Evolutionary conservation across 2,888 invertebrate genomes (phyloP).

Genomic region (Nomada ruficornis): DNA sequence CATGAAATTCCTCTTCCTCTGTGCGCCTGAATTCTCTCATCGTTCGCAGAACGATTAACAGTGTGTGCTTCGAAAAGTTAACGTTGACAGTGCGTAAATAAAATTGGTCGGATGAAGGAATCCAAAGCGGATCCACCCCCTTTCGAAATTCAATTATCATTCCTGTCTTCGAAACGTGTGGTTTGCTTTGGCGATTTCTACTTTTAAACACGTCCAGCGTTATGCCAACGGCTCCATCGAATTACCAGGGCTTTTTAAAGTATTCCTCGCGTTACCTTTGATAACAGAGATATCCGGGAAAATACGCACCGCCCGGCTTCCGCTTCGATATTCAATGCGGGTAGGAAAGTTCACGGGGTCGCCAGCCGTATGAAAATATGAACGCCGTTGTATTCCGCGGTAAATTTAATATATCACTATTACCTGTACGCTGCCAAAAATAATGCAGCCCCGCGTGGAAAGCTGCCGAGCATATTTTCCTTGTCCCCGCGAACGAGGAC

Average conservation of each 20-base stretch:
- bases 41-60: not conserved
- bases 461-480: not conserved
- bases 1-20: not conserved
- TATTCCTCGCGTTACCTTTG: not conserved
- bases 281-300: slow-evolving; percentile 42
- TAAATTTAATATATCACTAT: slow-evolving; percentile 54
- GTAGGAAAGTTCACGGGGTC: slow-evolving; percentile 62
- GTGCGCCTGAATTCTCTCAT: not conserved
- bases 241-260: slow-evolving; percentile 7
- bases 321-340: slow-evolving; percentile 51
- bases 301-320: slow-evolving; percentile 42
- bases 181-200: too few species aligned
- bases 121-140: not conserved
- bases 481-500: slow-evolving; percentile 3
- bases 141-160: too few species aligned
- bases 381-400: slow-evolving; percentile 30
- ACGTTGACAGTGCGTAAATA: not conserved
- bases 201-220: too few species aligned
- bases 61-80: too few species aligned
- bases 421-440: slow-evolving; percentile 40
- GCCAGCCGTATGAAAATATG: slow-evolving; percentile 56
- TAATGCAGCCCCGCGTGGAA: slow-evolving; percentile 31
- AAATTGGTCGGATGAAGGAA: not conserved
- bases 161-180: too few species aligned
- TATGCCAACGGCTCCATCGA: not conserved